Conservation (phyloP, 1,140 invertebrate genomes). For the Panonychus citri region DNA sequence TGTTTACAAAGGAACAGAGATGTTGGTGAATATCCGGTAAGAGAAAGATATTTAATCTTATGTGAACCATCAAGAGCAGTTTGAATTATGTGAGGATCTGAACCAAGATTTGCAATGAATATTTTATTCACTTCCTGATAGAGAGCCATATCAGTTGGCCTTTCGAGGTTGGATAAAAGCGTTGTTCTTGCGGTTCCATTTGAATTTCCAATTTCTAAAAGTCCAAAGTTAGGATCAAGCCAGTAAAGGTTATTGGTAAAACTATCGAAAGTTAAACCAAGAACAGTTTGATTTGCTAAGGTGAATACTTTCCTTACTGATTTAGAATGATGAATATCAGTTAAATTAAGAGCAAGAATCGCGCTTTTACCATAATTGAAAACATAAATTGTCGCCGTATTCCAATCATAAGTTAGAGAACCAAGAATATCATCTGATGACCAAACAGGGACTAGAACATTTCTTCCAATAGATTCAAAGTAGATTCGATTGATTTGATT, state of each 20-base stretch:
- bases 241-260: conserved; percentile 27
- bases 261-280: conserved; percentile 26
- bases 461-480: conserved; percentile 4
- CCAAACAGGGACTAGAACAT: neutral
- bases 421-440: neutral
- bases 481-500: conserved; percentile 6
- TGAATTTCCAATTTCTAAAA: conserved; percentile 22
- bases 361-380: neutral
- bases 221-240: conserved; percentile 22
- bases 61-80: conserved; percentile 14
- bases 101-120: conserved; percentile 11
- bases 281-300: neutral
- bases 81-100: conserved; percentile 5
- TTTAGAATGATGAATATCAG: neutral
- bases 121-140: conserved; percentile 6
- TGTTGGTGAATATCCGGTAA: neutral
- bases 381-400: conserved; percentile 23
- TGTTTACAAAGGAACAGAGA: conserved; percentile 6
- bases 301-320: neutral
- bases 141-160: conserved; percentile 12
- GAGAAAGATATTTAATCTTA: neutral
- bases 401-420: conserved; percentile 20
- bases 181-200: conserved; percentile 21
- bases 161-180: conserved; percentile 4
- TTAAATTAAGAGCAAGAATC: conserved; percentile 2